Evolutionary conservation across 2,888 invertebrate species (phyloP).

Genomic region (Argyra leucocephala): DNA sequence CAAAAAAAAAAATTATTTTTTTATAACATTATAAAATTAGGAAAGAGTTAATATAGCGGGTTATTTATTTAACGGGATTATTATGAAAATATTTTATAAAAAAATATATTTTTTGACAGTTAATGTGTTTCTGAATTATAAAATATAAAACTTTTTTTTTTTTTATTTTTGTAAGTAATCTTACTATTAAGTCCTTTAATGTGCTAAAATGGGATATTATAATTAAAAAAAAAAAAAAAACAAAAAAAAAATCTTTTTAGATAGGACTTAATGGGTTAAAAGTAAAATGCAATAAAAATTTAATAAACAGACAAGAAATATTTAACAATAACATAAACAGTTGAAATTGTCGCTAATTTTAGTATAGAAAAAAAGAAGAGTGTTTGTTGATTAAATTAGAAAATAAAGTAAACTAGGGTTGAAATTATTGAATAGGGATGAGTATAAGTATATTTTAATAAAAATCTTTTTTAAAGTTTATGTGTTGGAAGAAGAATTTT

Average conservation of each 20-base stretch:
- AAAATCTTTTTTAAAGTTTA: no score
- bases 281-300: not conserved
- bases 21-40: not conserved
- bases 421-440: no score
- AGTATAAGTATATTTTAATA: no score
- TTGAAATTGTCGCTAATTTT: no score
- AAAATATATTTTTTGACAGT: not conserved
- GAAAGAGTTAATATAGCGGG: not conserved
- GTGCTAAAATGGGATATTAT: not conserved
- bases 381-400: no score
- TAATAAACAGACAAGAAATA: not conserved
- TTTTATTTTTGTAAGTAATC: not conserved
- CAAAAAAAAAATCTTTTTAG: not conserved
- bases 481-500: no score
- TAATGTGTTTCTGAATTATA: not conserved
- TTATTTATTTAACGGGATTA: not conserved
- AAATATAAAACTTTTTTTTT: not conserved
- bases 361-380: no score
- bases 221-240: not conserved
- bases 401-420: no score
- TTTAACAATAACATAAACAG: no score
- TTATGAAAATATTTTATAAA: conserved; percentile 1
- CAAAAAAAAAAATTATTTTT: not conserved
- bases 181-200: not conserved
- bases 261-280: not conserved